Base-by-base conservation (phyloP, 2,888 invertebrate species). In the Andrena bicolor region DNA sequence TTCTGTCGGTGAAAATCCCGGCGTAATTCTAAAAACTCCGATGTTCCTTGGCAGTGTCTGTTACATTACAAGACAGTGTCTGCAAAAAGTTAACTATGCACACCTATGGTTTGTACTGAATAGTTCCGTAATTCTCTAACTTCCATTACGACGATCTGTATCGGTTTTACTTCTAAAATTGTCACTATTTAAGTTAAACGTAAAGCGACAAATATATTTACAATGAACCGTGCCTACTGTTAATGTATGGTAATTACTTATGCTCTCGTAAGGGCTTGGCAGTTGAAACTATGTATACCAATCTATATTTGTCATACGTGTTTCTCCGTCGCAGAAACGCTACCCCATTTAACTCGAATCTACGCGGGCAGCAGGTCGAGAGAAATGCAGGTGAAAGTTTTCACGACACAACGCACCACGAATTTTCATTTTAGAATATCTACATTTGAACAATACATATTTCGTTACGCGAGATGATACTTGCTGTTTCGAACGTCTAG, bases 201-300 rank as follows among this genome's bases (percentile, higher is more conserved):
- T 76, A 74, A 79, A 85, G 80, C 68, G 86, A 79, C 79, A 81
- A 82, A 61, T 86, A 66, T 88, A 88, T 88, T 78, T 86, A 88
- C 86, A 88, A 79, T 83, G 76, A 80, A 64, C 56, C 51, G 76
- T 66, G 63, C 53, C 75, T 86, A 83, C 58, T 69, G 49, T 66
- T 73, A 56, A 79, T 69, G 73, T 58, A 48, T 63, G 56, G 48
- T 76, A 61, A 61, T 75, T 56, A 23, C 23, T 56, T 76, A 30
- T 35, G 20, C 75, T 75, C 28, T 63, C 60, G 53, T 64, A 70
- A 66, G 69, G 49, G 68, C 64, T 82, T 83, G 81, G 83, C 80
- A 85, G 80, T 86, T 86, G 66, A 66, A 68, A 69, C 86, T 88
- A 86, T 65, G 64, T 83, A 56, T 83, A 76, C 66, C 74, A 80